Base-by-base conservation (phyloP, 2,888 invertebrate species). In the Drosophila nigricruria region DNA sequence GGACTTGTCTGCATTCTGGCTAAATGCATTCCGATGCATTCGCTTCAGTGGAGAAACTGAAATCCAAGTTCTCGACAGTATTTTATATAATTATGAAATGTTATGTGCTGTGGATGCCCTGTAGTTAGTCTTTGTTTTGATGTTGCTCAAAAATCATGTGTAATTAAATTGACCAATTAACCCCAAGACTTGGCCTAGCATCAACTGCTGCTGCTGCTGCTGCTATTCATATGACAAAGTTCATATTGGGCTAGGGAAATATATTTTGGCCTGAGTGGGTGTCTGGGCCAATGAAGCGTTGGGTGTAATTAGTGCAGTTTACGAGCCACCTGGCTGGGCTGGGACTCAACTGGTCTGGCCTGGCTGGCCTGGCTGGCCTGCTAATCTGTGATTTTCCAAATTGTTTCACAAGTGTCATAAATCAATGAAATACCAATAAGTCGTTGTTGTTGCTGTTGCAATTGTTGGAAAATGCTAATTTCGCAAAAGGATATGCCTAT, bases 361-460 rank as follows among this genome's bases (percentile, higher is more conserved):
- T 10, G 18, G 4, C 32, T 45, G 50, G 59, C 42, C 34, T 43
- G 49, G 30, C 43, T 43, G 53, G 45, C 66, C 78, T 79, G 84
- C 87, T 91, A 91, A 91, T 91, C 91, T 91, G 87, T 91, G 91
- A 91, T 91, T 91, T 91, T 90, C 85, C 77, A 88, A 91, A 91
- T 91, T 91, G 91, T 91, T 86, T 91, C 90, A 88, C 87, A 91
- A 92, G 91, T 92, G 91, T 90, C 92, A 92, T 92, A 92, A 92
- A 92, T 92, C 92, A 92, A 91, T 92, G 83, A 81, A 89, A 87
- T 91, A 88, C 92, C 91, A 92, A 92, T 92, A 92, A 91, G 90
- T 89, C 89, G 84, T 89, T 82, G 69, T 65, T 81, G 82, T 76
- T 60, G 79, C 53, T 62, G 69, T 42, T 83, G 85, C 82, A 82